Percentiles rank a stretch among this genome's conserved stretches.
phyloP scores from a whole-genome alignment of 2,797 vertebrate genomes.

The Gobio occitaniae region DNA sequence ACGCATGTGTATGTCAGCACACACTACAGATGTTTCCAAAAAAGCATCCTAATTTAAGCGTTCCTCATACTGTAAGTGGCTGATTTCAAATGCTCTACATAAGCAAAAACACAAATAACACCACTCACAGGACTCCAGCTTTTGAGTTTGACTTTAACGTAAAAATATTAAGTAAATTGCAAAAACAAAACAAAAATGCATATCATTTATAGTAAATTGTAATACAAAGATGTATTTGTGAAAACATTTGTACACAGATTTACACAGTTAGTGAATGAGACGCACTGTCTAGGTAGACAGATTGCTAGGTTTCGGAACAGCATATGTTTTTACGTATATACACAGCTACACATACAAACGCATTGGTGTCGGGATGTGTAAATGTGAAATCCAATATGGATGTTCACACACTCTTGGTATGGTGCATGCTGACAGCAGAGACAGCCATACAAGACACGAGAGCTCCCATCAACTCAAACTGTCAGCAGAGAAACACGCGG shows the following conservation, averaged over 20 bases:
- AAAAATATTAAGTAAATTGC: neutral
- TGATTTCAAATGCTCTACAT: neutral
- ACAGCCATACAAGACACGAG: slow-evolving; percentile 22
- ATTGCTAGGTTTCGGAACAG: neutral
- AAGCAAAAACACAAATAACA: neutral
- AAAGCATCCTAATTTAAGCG: neutral
- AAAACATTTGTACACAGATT: neutral
- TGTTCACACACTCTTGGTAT: slow-evolving; percentile 9
- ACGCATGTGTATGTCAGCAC: slow-evolving; percentile 23
- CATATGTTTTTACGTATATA: neutral
- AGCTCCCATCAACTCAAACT: slow-evolving; percentile 26
- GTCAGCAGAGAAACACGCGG: slow-evolving; percentile 12
- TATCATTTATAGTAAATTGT: neutral
- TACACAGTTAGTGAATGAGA: neutral
- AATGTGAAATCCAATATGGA: slow-evolving; percentile 28
- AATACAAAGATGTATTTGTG: neutral
- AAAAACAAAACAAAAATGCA: neutral
- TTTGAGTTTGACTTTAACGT: neutral
- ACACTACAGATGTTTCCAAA: slow-evolving; percentile 33
- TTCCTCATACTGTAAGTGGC: neutral
- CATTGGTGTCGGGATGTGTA: neutral
- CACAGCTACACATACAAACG: neutral
- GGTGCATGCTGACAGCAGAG: slow-evolving; percentile 10
- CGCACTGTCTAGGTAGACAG: neutral
- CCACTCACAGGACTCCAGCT: neutral